Base-by-base conservation (phyloP, 2,888 invertebrate species). In the Eupithecia centaureata region DNA sequence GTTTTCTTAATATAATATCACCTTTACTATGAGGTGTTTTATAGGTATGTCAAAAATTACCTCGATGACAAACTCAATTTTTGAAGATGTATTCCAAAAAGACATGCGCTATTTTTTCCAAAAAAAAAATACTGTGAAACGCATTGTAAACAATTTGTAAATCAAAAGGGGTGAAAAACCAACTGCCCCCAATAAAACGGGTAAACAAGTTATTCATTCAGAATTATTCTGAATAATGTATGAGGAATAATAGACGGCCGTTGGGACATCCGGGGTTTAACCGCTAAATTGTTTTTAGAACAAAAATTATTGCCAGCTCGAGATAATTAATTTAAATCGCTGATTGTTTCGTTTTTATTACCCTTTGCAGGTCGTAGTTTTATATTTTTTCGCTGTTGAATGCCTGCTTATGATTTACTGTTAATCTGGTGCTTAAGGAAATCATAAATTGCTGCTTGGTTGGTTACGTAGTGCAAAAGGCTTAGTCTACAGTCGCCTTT, bases 141-240 rank as follows among this genome's bases (percentile, higher is more conserved):
- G 30, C 38, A 33, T 27, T 56, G 12, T 27, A 61, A 67, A 57
- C 51, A 64, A 61, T 30, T 28, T 52, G 54, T 60, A 25, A 8
- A 33, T 15, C 13, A 30, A 60, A 68, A 60, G 47, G 47, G 32
- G 38, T 38, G 54, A 61, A 68, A 61, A 65, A 52, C 57, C 57
- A 68, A 65, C 59, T 51, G 65, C 56, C 63, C 63, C 30, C 54
- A 63, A 57, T 58, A 61, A 63, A 68, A 61, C 60, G 12, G 32
- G 35, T 57, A 64, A 66, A 66, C 61, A 66, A 63, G 79, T 80
- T 79, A 83, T 81, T 84, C 82, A 79, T 79, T 80, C 76, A 77
- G 76, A 82, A 81, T 81, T 78, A 82, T 83, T 77, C 79, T 87
- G 87, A 87, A 89, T 89, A 86, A 87, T 87, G 81, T 85, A 87